phyloP scores from a whole-genome alignment of 2,113 vertebrate species.

The Phylloscopus trochiloides region DNA sequence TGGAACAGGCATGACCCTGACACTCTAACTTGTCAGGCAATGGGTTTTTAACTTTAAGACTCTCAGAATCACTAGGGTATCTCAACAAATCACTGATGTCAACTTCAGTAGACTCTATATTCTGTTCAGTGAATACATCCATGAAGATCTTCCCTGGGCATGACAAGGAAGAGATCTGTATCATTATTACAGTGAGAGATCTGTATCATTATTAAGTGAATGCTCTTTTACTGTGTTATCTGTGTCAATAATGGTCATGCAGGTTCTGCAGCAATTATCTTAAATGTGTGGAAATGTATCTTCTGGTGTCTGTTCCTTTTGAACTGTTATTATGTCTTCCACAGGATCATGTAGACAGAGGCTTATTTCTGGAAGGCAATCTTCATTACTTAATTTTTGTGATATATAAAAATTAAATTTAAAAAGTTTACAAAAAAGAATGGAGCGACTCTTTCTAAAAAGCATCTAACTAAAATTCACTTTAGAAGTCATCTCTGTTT shows the following conservation, averaged over 20 bases:
- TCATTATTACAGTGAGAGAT: slow-evolving; percentile 8
- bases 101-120: background rate
- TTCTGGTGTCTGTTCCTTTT: background rate
- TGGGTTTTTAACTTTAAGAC: background rate
- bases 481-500: background rate
- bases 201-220: background rate
- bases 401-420: background rate
- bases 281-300: background rate
- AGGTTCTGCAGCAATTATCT: background rate
- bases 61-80: background rate
- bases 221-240: slow-evolving; percentile 7
- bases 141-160: background rate
- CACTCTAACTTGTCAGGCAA: background rate
- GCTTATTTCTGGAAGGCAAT: slow-evolving; percentile 29
- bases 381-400: slow-evolving; percentile 14
- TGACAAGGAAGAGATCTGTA: background rate
- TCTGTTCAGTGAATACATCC: background rate
- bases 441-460: background rate
- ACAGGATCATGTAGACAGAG: background rate
- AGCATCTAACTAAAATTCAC: background rate
- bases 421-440: background rate
- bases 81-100: background rate
- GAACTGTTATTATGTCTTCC: background rate
- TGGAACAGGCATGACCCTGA: background rate
- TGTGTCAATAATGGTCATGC: background rate